These are phyloP conservation scores for Elaeidobius kamerunicus DNA, from an alignment of 2,888 invertebrate genomes.

Conservation along the genomic window DNA sequence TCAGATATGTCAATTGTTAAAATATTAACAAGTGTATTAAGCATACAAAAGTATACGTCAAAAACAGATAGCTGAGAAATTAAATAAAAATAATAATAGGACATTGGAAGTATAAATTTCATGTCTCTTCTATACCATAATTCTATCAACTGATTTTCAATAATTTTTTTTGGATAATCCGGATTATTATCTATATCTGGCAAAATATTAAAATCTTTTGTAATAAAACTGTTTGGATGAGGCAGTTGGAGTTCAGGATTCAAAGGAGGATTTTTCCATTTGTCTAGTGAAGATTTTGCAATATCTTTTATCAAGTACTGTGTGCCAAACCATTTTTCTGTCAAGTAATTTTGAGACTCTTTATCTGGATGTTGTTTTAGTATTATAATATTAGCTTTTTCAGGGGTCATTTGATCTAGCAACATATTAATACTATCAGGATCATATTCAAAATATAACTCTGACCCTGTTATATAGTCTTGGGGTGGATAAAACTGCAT, in stretches of 20 bases:
- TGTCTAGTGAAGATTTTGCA: slow-evolving; percentile 59
- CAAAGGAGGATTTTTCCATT: slow-evolving; percentile 60
- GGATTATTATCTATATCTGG: slow-evolving; percentile 47
- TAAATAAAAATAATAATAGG: slow-evolving; percentile 69
- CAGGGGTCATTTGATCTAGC: slow-evolving; percentile 60
- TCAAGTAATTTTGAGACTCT: slow-evolving; percentile 56
- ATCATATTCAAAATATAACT: slow-evolving; percentile 74
- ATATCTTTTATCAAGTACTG: slow-evolving; percentile 65
- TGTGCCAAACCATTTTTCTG: slow-evolving; percentile 83
- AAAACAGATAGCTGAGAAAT: slow-evolving; percentile 64
- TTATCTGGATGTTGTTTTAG: slow-evolving; percentile 59
- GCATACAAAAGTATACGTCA: slow-evolving; percentile 51
- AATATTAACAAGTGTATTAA: slow-evolving; percentile 34
- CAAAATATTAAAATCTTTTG: slow-evolving; percentile 65
- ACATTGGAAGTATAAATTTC: slow-evolving; percentile 77
- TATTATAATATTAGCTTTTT: slow-evolving; percentile 68
- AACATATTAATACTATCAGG: slow-evolving; percentile 62
- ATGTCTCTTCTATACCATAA: slow-evolving; percentile 84
- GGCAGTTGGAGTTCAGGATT: slow-evolving; percentile 65
- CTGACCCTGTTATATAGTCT: slow-evolving; percentile 75
- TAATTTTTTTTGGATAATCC: slow-evolving; percentile 58
- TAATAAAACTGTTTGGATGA: slow-evolving; percentile 68
- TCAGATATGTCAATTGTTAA: slow-evolving; percentile 34
- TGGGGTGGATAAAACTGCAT: slow-evolving; percentile 79
- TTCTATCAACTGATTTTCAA: slow-evolving; percentile 57